These are phyloP conservation scores for Ommatoiulus sabulosus DNA, from an alignment of 2,888 invertebrate species.

Conservation along the genomic window DNA sequence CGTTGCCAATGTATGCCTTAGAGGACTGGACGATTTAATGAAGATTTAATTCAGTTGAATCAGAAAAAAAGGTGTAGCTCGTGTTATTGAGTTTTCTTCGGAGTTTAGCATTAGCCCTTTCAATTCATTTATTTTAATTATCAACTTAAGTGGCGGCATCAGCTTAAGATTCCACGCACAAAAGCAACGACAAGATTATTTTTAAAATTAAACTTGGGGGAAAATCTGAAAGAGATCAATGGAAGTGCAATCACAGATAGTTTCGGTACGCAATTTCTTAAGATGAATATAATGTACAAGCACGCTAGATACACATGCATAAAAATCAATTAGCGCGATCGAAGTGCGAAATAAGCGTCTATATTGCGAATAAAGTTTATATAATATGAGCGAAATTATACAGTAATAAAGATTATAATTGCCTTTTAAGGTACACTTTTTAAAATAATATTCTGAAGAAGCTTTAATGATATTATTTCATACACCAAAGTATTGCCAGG, in stretches of 20 bases:
- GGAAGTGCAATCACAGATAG: not conserved
- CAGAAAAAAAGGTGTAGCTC: not conserved
- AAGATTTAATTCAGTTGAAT: not conserved
- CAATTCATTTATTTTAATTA: constrained; percentile 20
- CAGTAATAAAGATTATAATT: no score
- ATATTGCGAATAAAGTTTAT: no score
- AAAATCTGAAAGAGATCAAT: not conserved
- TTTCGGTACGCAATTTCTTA: no score
- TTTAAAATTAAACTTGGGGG: not conserved
- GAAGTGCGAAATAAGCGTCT: no score
- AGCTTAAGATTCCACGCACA: not conserved
- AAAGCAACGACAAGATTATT: not conserved
- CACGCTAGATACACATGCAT: no score
- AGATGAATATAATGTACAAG: no score
- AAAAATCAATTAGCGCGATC: no score
- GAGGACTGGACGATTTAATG: not conserved
- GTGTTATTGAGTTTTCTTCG: not conserved
- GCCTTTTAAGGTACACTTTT: no score
- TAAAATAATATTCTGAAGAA: no score
- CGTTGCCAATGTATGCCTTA: not conserved
- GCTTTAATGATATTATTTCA: no score
- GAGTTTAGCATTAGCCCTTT: not conserved
- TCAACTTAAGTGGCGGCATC: not conserved
- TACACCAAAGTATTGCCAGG: no score
- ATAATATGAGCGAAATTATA: no score